Conservation (phyloP, 2,888 invertebrate genomes). For the Balanococcus diminutus region DNA sequence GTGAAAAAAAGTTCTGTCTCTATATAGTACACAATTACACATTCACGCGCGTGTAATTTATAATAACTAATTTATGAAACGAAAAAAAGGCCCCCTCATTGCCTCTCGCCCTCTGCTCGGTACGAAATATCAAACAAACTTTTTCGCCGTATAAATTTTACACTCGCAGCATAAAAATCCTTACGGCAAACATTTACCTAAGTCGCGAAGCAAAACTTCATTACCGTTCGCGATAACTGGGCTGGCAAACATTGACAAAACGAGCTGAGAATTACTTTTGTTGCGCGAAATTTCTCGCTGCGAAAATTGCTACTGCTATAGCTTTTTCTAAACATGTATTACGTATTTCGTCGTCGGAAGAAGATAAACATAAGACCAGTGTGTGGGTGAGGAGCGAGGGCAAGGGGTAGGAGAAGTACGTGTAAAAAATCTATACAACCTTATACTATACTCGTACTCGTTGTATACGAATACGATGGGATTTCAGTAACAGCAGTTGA, state of each 20-base stretch:
- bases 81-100: not conserved
- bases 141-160: not conserved
- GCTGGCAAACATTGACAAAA: conserved; percentile 20
- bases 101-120: not conserved
- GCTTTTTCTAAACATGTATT: not conserved
- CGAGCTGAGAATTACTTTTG: conserved; percentile 2
- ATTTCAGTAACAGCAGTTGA: not conserved
- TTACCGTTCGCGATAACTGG: not conserved
- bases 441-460: too few species aligned
- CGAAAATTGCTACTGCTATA: not conserved
- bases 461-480: too few species aligned
- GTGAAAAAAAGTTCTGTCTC: not conserved
- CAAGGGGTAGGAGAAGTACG: not conserved
- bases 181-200: conserved; percentile 2
- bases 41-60: not conserved
- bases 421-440: not conserved
- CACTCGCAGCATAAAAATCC: not conserved
- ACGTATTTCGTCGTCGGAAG: not conserved
- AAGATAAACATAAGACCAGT: not conserved
- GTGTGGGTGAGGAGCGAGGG: not conserved
- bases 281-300: not conserved
- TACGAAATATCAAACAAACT: conserved; percentile 2
- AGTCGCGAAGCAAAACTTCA: conserved; percentile 12
- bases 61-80: not conserved
- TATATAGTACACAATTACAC: not conserved